A percentile compares a stretch with the other conserved stretches of the same genome.
These are phyloP conservation scores for Paracanthobrama guichenoti DNA, from an alignment of 2,113 vertebrate genomes.

Conservation along the genomic window DNA sequence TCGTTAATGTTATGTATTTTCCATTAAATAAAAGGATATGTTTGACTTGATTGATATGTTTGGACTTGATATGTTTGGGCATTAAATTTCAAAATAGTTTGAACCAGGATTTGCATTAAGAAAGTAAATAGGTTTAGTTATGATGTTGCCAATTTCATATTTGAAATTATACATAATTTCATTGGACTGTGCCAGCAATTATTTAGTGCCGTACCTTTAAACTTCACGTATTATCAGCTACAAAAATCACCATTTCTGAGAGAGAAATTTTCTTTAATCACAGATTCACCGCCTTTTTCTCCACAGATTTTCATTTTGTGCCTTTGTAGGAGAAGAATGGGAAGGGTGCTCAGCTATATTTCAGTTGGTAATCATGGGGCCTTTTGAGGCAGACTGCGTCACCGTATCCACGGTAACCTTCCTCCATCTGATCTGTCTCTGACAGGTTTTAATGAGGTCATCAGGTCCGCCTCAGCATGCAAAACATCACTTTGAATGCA, in stretches of 20 bases:
- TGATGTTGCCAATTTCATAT: neutral
- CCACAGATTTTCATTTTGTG: slow-evolving; percentile 39
- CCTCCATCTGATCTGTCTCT: slow-evolving; percentile 41
- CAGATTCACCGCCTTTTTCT: neutral
- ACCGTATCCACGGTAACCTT: slow-evolving; percentile 51
- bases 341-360: slow-evolving; percentile 20
- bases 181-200: neutral
- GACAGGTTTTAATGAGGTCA: slow-evolving; percentile 58
- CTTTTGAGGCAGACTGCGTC: slow-evolving; percentile 27
- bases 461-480: slow-evolving; percentile 48
- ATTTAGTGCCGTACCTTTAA: neutral
- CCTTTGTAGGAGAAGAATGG: slow-evolving; percentile 34
- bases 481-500: slow-evolving; percentile 45
- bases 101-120: neutral
- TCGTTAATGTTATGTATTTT: neutral
- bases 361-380: slow-evolving; percentile 38
- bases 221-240: neutral
- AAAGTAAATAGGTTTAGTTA: neutral
- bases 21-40: neutral
- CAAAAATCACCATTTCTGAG: neutral
- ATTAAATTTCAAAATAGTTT: neutral
- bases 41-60: no score
- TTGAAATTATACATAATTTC: neutral
- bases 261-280: slow-evolving; percentile 5
- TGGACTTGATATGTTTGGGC: no score